These are phyloP conservation scores for Chorisops tibialis DNA, from an alignment of 2,888 invertebrate species.

Conservation along the genomic window DNA sequence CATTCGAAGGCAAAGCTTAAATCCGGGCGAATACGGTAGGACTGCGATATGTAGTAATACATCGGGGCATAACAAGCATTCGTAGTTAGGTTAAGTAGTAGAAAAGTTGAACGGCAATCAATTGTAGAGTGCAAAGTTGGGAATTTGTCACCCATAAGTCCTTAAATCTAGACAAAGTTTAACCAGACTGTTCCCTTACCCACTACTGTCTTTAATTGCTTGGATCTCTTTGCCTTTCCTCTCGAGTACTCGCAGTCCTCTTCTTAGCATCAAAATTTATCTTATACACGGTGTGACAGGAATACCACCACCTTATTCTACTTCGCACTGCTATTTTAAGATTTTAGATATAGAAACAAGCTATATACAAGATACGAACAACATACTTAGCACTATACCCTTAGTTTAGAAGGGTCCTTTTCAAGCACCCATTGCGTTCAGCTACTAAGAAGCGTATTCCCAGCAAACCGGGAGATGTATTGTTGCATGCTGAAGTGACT, in stretches of 20 bases:
- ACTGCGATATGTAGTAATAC: too few relatives aligned
- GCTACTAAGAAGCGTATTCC: conserved; percentile 18
- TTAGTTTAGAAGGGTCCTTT: background rate
- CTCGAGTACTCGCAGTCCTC: background rate
- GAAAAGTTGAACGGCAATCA: conserved; percentile 23
- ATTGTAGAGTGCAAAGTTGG: conserved; percentile 15
- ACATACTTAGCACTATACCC: background rate
- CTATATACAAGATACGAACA: background rate
- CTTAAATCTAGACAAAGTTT: conserved; percentile 20
- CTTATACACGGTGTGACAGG: background rate
- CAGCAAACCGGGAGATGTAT: conserved; percentile 22
- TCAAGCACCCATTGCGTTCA: conserved; percentile 7
- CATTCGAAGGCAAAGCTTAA: too few relatives aligned
- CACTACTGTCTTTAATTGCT: conserved; percentile 13
- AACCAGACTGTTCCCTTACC: conserved; percentile 14
- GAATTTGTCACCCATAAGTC: conserved; percentile 18
- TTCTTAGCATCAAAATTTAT: background rate
- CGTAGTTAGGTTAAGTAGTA: background rate
- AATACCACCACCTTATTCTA: background rate
- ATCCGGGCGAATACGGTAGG: too few relatives aligned
- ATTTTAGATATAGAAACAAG: too few relatives aligned
- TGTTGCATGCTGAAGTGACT: conserved; percentile 24
- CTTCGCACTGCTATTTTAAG: too few relatives aligned
- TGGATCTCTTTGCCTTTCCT: background rate
- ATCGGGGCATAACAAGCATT: too few relatives aligned